Percentiles rank a stretch among this genome's conserved stretches.
These are phyloP conservation scores for Anthopleura sola DNA, from an alignment of 64 coral and sea anemone species.

Conservation along the genomic window DNA sequence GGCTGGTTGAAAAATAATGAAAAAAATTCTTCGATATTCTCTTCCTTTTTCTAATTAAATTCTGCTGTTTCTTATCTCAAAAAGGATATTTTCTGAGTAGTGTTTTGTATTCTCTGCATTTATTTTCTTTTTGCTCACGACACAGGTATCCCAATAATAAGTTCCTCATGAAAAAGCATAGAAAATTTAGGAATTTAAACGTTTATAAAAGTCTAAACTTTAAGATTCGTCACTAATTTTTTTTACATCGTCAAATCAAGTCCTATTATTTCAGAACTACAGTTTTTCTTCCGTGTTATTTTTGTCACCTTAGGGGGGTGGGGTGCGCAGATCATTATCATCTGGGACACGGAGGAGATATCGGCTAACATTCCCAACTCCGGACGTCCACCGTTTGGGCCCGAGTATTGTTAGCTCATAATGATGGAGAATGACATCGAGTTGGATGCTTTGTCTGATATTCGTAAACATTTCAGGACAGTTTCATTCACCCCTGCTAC, in stretches of 20 bases:
- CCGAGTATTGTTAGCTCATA: not conserved
- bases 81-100: not conserved
- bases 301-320: not conserved
- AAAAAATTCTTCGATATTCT: not conserved
- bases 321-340: not conserved
- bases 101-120: not conserved
- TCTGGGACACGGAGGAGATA: not conserved
- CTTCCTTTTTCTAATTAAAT: not conserved
- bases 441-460: not conserved
- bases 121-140: not conserved
- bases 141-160: not conserved
- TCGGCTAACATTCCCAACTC: not conserved
- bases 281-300: not conserved
- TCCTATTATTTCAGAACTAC: not conserved
- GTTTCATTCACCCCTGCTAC: slow-evolving; percentile 17
- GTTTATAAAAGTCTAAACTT: not conserved
- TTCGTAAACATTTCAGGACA: slow-evolving; percentile 4
- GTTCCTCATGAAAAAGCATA: not conserved
- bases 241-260: no score
- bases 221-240: not conserved
- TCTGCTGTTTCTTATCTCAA: not conserved
- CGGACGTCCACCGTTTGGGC: not conserved
- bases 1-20: not conserved
- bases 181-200: not conserved
- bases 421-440: slow-evolving; percentile 4